phyloP scores from a whole-genome alignment of 2,888 invertebrate genomes.

The Panzeria rudis region DNA sequence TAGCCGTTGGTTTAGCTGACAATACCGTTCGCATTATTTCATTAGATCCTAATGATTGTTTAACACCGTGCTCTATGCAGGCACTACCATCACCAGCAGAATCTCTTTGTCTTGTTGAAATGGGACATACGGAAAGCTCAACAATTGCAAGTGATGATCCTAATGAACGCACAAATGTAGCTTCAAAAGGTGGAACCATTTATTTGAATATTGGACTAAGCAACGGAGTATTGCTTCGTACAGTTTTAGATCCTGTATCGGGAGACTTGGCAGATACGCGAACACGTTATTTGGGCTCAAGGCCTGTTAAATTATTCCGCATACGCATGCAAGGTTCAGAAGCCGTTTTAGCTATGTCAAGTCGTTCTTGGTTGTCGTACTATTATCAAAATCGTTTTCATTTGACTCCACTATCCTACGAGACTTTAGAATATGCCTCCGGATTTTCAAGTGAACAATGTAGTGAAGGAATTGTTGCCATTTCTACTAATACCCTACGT shows the following conservation, averaged over 20 bases:
- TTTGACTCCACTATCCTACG: constrained; percentile 97
- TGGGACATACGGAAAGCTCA: constrained; percentile 88
- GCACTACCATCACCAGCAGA: constrained; percentile 98
- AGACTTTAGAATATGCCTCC: constrained; percentile 98
- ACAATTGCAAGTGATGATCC: constrained; percentile 84
- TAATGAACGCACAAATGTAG: constrained; percentile 82
- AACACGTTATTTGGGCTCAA: constrained; percentile 97
- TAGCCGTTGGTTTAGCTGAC: constrained; percentile 97
- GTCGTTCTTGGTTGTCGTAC: constrained; percentile 98
- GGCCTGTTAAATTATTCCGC: constrained; percentile 97
- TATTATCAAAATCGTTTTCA: constrained; percentile 98
- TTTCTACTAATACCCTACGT: constrained; percentile 97
- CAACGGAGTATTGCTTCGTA: constrained; percentile 96
- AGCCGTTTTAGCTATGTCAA: constrained; percentile 98
- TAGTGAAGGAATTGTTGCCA: constrained; percentile 99
- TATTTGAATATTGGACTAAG: constrained; percentile 98
- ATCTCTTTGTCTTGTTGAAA: constrained; percentile 98
- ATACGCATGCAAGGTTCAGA: constrained; percentile 98
- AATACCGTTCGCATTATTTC: constrained; percentile 99
- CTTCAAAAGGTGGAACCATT: constrained; percentile 89
- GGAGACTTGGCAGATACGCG: constrained; percentile 98
- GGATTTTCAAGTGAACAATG: constrained; percentile 99
- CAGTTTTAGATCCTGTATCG: constrained; percentile 96
- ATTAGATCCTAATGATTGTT: constrained; percentile 96
- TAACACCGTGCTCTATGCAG: constrained; percentile 98